A percentile compares a stretch with the other conserved stretches of the same genome.
phyloP scores from a whole-genome alignment of 2,888 invertebrate genomes.

The Venustoraphidia nigricollis region DNA sequence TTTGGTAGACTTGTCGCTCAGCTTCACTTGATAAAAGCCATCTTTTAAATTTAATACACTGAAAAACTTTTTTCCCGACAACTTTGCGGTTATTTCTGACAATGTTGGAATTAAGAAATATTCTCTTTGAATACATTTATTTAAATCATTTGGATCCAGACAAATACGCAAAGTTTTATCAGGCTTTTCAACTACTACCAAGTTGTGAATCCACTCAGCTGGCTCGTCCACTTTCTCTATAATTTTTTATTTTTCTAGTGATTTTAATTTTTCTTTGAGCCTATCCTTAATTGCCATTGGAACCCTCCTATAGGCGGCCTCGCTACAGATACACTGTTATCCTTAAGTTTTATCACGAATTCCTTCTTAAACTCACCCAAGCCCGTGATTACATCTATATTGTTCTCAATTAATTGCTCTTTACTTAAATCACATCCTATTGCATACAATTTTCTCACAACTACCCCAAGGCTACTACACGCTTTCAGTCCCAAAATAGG shows the following conservation, averaged over 20 bases:
- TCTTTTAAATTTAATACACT: constrained; percentile 8
- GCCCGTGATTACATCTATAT: no score
- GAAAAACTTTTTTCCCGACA: constrained; percentile 9
- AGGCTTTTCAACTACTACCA: constrained; percentile 9
- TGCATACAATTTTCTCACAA: no score
- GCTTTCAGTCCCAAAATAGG: no score
- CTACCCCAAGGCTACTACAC: no score
- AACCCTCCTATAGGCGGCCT: constrained; percentile 9
- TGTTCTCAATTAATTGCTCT: no score
- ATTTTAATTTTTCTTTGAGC: constrained; percentile 7
- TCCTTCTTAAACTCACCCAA: no score
- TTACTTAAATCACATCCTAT: no score
- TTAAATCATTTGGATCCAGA: constrained; percentile 9
- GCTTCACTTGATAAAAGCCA: constrained; percentile 6
- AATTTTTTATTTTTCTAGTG: constrained; percentile 1
- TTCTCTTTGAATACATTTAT: constrained; percentile 5
- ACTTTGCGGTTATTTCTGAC: constrained; percentile 9
- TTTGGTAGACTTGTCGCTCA: constrained; percentile 4
- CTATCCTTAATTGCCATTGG: constrained; percentile 5
- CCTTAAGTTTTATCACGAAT: no score
- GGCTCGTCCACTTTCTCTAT: constrained; percentile 5
- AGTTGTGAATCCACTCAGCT: constrained; percentile 8
- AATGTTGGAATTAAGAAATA: constrained; percentile 7
- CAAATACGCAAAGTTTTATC: constrained; percentile 8
- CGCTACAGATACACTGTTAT: no score